phyloP scores from a whole-genome alignment of 1,140 invertebrate species.

The Drosophila leontia region DNA sequence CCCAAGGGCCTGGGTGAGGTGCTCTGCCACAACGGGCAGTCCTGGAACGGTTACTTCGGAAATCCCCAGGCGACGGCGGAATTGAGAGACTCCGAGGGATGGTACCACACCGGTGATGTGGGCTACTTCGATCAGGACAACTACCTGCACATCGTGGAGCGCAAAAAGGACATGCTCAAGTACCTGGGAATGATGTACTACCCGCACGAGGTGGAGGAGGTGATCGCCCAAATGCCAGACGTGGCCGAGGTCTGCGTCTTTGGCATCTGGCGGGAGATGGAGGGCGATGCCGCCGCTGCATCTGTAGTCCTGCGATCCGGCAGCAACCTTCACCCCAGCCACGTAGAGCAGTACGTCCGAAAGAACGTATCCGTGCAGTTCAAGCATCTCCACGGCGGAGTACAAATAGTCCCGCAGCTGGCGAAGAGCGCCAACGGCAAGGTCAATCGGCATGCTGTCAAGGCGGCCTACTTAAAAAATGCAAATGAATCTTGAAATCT shows the following conservation, averaged over 20 bases:
- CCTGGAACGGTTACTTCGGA: slow-evolving; percentile 78
- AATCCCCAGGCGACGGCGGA: slow-evolving; percentile 66
- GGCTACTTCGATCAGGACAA: slow-evolving; percentile 87
- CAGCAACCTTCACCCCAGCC: slow-evolving; percentile 18
- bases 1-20: slow-evolving; percentile 70
- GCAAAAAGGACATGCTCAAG: slow-evolving; percentile 88
- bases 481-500: neutral
- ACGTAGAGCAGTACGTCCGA: slow-evolving; percentile 50
- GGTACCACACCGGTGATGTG: slow-evolving; percentile 89
- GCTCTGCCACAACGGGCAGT: slow-evolving; percentile 57
- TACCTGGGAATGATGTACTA: slow-evolving; percentile 83
- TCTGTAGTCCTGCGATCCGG: slow-evolving; percentile 62
- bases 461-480: slow-evolving; percentile 43
- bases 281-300: slow-evolving; percentile 79
- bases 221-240: slow-evolving; percentile 70
- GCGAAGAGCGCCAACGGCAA: slow-evolving; percentile 52
- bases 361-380: slow-evolving; percentile 39
- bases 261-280: slow-evolving; percentile 75
- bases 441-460: slow-evolving; percentile 62
- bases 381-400: slow-evolving; percentile 46
- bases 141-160: slow-evolving; percentile 87
- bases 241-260: slow-evolving; percentile 80
- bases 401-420: slow-evolving; percentile 37
- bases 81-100: slow-evolving; percentile 86
- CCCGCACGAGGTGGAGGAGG: slow-evolving; percentile 79